Percentiles rank a stretch among this genome's conserved stretches.
These are phyloP conservation scores for Pandemis heparana DNA, from an alignment of 2,888 invertebrate species.

Conservation along the genomic window DNA sequence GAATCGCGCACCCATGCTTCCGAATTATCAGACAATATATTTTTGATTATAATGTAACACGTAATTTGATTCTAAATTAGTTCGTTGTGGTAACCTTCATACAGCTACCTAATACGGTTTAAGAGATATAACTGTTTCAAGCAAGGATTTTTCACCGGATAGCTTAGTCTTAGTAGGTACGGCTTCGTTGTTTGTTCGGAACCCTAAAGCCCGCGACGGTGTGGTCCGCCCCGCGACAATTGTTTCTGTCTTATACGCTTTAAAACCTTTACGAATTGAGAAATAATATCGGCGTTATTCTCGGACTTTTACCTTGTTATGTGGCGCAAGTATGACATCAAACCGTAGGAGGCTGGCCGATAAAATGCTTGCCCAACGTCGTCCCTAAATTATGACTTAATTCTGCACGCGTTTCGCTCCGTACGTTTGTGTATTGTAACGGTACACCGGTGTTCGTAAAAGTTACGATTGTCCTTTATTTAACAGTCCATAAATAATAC, in stretches of 20 bases:
- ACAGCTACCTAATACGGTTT: not conserved
- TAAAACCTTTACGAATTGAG: slow-evolving; percentile 42
- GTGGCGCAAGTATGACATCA: slow-evolving; percentile 71
- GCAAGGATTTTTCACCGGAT: too few relatives aligned
- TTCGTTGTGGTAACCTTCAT: not conserved
- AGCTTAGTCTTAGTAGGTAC: not conserved
- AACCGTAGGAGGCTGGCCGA: slow-evolving; percentile 75
- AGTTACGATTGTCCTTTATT: slow-evolving; percentile 40
- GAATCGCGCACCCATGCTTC: not conserved
- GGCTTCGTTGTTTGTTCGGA: not conserved
- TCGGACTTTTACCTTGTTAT: slow-evolving; percentile 34
- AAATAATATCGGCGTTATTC: slow-evolving; percentile 42
- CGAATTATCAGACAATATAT: not conserved
- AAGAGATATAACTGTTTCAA: not conserved
- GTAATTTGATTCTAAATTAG: not conserved
- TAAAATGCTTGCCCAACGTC: slow-evolving; percentile 71
- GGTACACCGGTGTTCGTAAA: slow-evolving; percentile 56
- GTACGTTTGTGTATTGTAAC: slow-evolving; percentile 62
- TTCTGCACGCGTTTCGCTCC: slow-evolving; percentile 71
- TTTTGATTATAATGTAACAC: not conserved
- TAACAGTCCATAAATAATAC: slow-evolving; percentile 21
- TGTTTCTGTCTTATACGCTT: slow-evolving; percentile 57
- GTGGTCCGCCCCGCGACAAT: slow-evolving; percentile 70
- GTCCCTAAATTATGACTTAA: slow-evolving; percentile 82
- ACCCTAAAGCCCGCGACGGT: slow-evolving; percentile 71